phyloP scores from a whole-genome alignment of 2,113 vertebrate species.

The Laticauda colubrina region DNA sequence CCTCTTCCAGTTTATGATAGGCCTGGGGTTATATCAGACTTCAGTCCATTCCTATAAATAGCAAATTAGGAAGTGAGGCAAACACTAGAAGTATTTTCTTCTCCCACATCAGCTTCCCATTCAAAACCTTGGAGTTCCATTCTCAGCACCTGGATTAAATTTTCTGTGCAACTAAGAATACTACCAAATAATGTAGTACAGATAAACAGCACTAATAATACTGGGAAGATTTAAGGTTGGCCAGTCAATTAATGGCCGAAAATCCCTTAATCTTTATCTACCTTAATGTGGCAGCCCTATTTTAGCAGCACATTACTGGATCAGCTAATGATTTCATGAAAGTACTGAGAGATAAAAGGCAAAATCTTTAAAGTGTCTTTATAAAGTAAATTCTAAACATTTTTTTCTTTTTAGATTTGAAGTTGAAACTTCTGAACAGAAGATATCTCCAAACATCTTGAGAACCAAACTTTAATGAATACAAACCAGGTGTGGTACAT shows the following conservation, averaged over 20 bases:
- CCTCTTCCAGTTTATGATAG: not conserved
- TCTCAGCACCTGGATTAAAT: not conserved
- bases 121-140: not conserved
- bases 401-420: not conserved
- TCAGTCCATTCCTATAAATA: not conserved
- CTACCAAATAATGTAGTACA: not conserved
- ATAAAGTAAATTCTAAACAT: not conserved
- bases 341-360: not conserved
- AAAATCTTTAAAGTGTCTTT: not conserved
- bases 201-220: not conserved
- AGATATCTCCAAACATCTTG: not conserved
- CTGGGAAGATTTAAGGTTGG: not conserved
- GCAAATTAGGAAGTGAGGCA: not conserved
- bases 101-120: not conserved
- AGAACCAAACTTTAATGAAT: not conserved
- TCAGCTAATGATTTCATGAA: not conserved
- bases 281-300: not conserved
- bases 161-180: not conserved
- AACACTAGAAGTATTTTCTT: not conserved
- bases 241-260: not conserved
- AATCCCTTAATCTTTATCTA: not conserved
- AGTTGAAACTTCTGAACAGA: not conserved
- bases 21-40: not conserved
- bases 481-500: no score
- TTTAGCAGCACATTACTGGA: not conserved